phyloP scores from a whole-genome alignment of 2,888 invertebrate species.

The Arrhopalites spinosus region DNA sequence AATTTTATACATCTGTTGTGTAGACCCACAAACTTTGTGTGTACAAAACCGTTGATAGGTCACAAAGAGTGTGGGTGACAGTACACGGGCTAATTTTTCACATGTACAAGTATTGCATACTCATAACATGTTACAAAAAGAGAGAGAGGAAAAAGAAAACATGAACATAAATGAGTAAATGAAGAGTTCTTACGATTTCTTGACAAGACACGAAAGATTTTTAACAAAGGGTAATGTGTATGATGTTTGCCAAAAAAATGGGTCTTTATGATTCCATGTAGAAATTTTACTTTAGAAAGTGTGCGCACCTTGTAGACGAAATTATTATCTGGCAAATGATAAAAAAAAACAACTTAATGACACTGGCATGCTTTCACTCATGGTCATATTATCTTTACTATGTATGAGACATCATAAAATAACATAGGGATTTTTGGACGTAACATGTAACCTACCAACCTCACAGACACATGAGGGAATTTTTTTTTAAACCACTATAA shows the following conservation, averaged over 20 bases:
- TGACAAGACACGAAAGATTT: constrained; percentile 48
- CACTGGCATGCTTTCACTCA: neutral
- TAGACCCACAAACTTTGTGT: neutral
- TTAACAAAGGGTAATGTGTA: constrained; percentile 50
- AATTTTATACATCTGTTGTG: too few relatives aligned
- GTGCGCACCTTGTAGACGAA: constrained; percentile 70
- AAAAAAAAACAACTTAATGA: constrained; percentile 8
- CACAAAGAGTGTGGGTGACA: neutral
- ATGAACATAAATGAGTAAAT: too few relatives aligned
- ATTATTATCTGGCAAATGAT: constrained; percentile 62
- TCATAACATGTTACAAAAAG: neutral
- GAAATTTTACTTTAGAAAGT: constrained; percentile 66
- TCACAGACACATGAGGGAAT: too few relatives aligned
- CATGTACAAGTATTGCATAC: neutral
- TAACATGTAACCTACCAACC: too few relatives aligned
- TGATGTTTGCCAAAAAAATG: constrained; percentile 59
- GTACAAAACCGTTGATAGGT: neutral
- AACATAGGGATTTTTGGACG: too few relatives aligned
- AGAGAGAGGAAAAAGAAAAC: neutral
- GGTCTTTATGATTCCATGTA: constrained; percentile 67
- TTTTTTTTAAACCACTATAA: too few relatives aligned
- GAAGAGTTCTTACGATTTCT: constrained; percentile 44
- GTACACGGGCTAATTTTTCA: neutral
- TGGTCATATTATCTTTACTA: too few relatives aligned
- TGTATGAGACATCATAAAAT: too few relatives aligned